Conservation (phyloP, 2,797 vertebrate species). For the Sebastes matsubarae region DNA sequence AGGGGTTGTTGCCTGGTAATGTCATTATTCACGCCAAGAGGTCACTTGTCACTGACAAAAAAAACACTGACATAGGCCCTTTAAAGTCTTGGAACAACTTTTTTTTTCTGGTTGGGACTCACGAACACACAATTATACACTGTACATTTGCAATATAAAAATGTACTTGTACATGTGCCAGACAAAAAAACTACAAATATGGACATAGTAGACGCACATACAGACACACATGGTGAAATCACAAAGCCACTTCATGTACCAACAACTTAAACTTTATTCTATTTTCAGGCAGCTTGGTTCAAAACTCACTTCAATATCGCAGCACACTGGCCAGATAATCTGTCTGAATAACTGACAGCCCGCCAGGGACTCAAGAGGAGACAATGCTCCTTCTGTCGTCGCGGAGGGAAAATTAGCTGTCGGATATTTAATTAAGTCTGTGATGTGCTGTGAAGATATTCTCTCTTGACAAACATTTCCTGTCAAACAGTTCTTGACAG, state of each 20-base stretch:
- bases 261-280: background rate
- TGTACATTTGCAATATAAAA: background rate
- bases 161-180: background rate
- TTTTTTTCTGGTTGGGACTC: background rate
- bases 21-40: background rate
- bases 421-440: constrained; percentile 39
- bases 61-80: background rate
- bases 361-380: constrained; percentile 5
- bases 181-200: background rate
- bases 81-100: background rate
- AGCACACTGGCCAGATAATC: constrained; percentile 15
- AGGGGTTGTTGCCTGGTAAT: no score
- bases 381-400: constrained; percentile 27
- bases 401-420: constrained; percentile 20
- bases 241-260: background rate
- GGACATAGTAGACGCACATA: background rate
- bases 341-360: constrained; percentile 32
- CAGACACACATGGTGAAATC: background rate
- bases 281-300: background rate
- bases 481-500: constrained; percentile 1
- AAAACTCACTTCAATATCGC: background rate
- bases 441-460: constrained; percentile 16
- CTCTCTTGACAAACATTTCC: constrained; percentile 13
- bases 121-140: background rate
- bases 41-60: background rate